phyloP scores from a whole-genome alignment of 2,113 vertebrate genomes.

The Tachysurus vachellii region DNA sequence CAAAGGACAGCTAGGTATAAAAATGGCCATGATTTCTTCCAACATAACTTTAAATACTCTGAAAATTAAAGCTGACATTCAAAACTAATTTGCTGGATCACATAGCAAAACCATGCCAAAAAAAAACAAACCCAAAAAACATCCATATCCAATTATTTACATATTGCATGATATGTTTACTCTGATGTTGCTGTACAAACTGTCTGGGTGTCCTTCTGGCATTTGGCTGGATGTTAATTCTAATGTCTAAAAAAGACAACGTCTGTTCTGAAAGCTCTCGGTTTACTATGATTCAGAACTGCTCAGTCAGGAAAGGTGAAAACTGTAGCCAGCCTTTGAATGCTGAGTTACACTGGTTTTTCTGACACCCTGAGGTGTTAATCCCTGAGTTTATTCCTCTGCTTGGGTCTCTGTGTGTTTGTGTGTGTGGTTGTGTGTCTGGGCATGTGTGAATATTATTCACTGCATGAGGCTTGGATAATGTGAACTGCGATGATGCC shows the following conservation, averaged over 20 bases:
- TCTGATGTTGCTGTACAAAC: background rate
- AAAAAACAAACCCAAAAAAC: background rate
- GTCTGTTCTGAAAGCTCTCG: conserved; percentile 3
- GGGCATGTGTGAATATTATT: conserved; percentile 11
- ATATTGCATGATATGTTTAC: background rate
- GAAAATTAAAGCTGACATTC: conserved; percentile 15
- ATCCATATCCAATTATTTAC: background rate
- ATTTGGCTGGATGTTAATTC: background rate
- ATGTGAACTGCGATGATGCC: conserved; percentile 20
- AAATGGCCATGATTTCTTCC: background rate
- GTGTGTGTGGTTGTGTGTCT: background rate
- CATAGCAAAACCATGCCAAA: background rate
- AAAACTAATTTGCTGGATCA: conserved; percentile 1
- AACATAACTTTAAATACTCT: background rate
- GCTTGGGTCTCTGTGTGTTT: conserved; percentile 15
- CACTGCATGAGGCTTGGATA: conserved; percentile 8
- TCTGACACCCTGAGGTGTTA: conserved; percentile 31
- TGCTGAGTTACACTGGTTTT: conserved; percentile 10
- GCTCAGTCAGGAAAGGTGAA: conserved; percentile 10
- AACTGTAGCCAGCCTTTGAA: conserved; percentile 5
- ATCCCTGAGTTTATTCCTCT: conserved; percentile 24
- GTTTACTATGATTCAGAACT: conserved; percentile 10
- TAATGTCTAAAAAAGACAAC: background rate
- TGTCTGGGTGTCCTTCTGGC: background rate
- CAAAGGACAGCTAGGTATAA: background rate